These are phyloP conservation scores for Tetropium fuscum DNA, from an alignment of 2,888 invertebrate species.

Conservation along the genomic window DNA sequence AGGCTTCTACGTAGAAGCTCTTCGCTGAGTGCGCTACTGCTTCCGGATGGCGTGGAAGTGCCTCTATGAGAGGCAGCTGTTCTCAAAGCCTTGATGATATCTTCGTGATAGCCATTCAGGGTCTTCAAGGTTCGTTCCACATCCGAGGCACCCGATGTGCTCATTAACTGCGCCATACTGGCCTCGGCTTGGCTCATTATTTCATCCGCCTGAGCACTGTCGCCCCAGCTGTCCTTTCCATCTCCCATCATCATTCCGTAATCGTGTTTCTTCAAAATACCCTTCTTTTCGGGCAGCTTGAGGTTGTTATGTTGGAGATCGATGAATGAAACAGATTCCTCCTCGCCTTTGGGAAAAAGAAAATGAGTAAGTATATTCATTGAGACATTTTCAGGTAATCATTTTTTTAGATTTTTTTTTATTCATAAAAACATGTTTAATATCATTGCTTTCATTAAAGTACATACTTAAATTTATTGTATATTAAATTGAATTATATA, in stretches of 20 bases:
- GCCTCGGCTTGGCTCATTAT: constrained; percentile 68
- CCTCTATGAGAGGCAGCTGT: constrained; percentile 81
- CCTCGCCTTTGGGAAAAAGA: constrained; percentile 71
- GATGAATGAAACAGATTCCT: constrained; percentile 85
- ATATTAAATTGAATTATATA: too few species aligned
- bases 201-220: constrained; percentile 73
- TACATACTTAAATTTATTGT: too few species aligned
- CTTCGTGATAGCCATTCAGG: constrained; percentile 92
- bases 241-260: constrained; percentile 81
- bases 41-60: constrained; percentile 71
- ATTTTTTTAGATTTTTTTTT: neutral
- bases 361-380: too few species aligned
- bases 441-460: too few species aligned
- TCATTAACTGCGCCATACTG: constrained; percentile 71
- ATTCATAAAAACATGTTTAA: neutral
- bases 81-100: constrained; percentile 89
- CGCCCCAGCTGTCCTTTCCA: constrained; percentile 81
- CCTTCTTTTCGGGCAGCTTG: constrained; percentile 90
- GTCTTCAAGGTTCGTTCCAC: constrained; percentile 86
- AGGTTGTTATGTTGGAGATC: constrained; percentile 82
- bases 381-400: neutral
- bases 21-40: constrained; percentile 75
- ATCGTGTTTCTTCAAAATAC: constrained; percentile 89
- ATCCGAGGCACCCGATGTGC: constrained; percentile 74
- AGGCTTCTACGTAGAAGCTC: constrained; percentile 77